phyloP scores from a whole-genome alignment of 2,888 invertebrate genomes.

The Dryocosmus kuriphilus region DNA sequence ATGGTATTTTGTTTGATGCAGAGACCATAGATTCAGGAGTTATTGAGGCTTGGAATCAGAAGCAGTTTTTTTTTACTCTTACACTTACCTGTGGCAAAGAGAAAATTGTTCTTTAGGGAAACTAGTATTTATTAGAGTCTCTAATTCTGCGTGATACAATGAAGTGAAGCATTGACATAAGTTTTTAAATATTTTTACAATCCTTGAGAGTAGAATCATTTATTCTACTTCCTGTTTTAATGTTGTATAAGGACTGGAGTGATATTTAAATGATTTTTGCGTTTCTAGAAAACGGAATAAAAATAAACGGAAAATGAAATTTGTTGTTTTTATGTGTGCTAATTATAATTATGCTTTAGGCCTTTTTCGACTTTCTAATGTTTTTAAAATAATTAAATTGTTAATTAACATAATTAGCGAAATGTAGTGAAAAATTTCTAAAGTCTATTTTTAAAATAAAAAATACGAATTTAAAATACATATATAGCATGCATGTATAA shows the following conservation, averaged over 20 bases:
- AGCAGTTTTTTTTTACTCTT: not conserved
- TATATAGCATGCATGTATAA: too few species aligned
- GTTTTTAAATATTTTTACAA: slow-evolving; percentile 15
- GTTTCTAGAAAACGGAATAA: slow-evolving; percentile 25
- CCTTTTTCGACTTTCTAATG: too few species aligned
- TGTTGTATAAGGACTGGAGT: not conserved
- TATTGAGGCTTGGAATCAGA: not conserved
- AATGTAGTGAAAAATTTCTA: too few species aligned
- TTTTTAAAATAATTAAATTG: too few species aligned
- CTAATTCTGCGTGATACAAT: not conserved
- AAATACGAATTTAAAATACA: too few species aligned
- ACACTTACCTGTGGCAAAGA: not conserved
- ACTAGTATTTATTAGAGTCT: not conserved
- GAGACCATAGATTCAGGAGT: not conserved
- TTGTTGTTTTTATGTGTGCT: not conserved
- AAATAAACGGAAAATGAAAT: not conserved
- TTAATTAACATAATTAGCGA: too few species aligned
- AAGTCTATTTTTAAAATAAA: too few species aligned
- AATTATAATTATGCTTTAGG: too few species aligned
- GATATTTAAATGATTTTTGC: not conserved
- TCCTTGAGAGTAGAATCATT: not conserved
- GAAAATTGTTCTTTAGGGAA: not conserved
- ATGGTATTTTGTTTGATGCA: not conserved
- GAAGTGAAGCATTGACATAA: not conserved
- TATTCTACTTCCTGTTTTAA: not conserved